Conservation (phyloP, 2,888 invertebrate species). For the Troilus luridus region DNA sequence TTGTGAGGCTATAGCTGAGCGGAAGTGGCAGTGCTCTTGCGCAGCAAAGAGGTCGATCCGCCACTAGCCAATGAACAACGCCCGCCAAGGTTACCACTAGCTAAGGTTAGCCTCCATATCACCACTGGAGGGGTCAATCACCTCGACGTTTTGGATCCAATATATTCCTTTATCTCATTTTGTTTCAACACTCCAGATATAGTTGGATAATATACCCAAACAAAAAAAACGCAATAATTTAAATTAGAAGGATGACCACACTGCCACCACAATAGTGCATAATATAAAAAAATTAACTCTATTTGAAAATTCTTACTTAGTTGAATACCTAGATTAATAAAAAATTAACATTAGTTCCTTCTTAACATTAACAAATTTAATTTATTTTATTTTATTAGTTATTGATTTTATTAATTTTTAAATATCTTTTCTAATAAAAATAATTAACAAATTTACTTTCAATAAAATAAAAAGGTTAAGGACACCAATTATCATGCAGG, state of each 20-base stretch:
- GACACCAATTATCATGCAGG: too few species aligned
- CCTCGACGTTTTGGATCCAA: slow-evolving; percentile 4
- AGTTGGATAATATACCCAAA: neutral
- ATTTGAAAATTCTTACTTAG: too few species aligned
- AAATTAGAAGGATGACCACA: neutral
- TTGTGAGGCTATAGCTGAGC: neutral
- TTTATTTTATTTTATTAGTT: too few species aligned
- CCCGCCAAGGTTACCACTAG: neutral
- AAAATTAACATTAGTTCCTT: too few species aligned
- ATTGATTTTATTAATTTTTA: too few species aligned
- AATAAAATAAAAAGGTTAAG: too few species aligned
- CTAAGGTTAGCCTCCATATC: slow-evolving; percentile 22
- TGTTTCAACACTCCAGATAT: neutral
- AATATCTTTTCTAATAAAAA: too few species aligned
- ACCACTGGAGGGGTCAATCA: slow-evolving; percentile 7
- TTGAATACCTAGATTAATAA: too few species aligned
- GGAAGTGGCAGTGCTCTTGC: slow-evolving; percentile 13
- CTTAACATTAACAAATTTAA: too few species aligned
- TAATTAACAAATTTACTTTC: too few species aligned
- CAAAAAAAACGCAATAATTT: neutral
- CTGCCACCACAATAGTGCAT: too few species aligned
- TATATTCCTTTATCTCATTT: neutral
- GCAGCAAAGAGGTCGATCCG: slow-evolving; percentile 44
- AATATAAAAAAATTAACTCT: too few species aligned
- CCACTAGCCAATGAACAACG: neutral